phyloP scores from a whole-genome alignment of 1,140 invertebrate genomes.

The Lordiphosa stackelbergi region DNA sequence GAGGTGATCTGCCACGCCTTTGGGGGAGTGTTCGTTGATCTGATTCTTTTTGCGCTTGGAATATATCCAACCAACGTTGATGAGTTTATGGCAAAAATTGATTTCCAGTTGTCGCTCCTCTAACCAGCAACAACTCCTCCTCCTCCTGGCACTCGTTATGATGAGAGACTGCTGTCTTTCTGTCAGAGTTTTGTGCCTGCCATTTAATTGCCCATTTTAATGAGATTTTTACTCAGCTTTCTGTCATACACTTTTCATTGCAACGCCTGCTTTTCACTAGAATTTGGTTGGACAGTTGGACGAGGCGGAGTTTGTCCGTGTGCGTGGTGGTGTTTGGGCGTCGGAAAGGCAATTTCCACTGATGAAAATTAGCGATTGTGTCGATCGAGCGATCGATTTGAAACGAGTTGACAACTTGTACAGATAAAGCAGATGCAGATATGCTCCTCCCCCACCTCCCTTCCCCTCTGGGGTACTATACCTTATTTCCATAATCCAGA shows the following conservation, averaged over 20 bases:
- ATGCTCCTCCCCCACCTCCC: not conserved
- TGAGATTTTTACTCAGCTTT: slow-evolving; percentile 53
- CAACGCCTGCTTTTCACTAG: slow-evolving; percentile 37
- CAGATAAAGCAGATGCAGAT: slow-evolving; percentile 10
- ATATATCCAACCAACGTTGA: slow-evolving; percentile 56
- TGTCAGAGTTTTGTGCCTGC: slow-evolving; percentile 65
- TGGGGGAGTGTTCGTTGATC: no score
- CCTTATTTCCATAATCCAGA: slow-evolving; percentile 77
- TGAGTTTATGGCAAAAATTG: slow-evolving; percentile 75
- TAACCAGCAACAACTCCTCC: slow-evolving; percentile 18
- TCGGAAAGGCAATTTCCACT: slow-evolving; percentile 37
- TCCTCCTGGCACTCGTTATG: slow-evolving; percentile 44
- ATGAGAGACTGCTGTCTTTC: slow-evolving; percentile 47
- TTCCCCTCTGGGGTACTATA: slow-evolving; percentile 46
- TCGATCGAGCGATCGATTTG: slow-evolving; percentile 45
- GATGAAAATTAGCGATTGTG: slow-evolving; percentile 71
- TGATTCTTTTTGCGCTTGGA: no score
- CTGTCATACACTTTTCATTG: slow-evolving; percentile 22
- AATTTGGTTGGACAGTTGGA: slow-evolving; percentile 28
- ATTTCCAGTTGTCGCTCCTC: slow-evolving; percentile 64
- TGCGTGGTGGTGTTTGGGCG: slow-evolving; percentile 55
- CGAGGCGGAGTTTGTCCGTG: slow-evolving; percentile 2
- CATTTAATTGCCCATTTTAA: slow-evolving; percentile 75
- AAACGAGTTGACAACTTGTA: slow-evolving; percentile 38
- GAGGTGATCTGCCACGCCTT: no score